These are phyloP conservation scores for Mimas tiliae DNA, from an alignment of 2,888 invertebrate genomes.

Conservation along the genomic window DNA sequence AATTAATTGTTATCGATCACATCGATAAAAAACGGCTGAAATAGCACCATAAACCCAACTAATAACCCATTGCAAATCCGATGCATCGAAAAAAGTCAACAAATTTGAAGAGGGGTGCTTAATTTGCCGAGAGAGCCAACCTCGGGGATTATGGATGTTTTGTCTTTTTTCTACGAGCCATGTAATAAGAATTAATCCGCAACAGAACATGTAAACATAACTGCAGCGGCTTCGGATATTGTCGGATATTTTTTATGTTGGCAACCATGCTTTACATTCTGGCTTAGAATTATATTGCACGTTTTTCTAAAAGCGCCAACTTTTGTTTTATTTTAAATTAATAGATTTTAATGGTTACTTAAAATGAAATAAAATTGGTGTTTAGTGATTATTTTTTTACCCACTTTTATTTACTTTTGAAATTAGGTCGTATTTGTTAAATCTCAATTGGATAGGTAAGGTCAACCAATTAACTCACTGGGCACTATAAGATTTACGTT, in stretches of 20 bases:
- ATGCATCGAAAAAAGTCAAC: conserved; percentile 4
- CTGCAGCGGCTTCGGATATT: conserved; percentile 11
- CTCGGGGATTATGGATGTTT: conserved; percentile 51
- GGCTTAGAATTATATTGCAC: background rate
- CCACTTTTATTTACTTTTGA: too few relatives aligned
- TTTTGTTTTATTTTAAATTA: too few relatives aligned
- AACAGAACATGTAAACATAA: conserved; percentile 39
- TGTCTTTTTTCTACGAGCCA: conserved; percentile 53
- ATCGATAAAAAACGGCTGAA: background rate
- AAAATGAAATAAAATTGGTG: too few relatives aligned
- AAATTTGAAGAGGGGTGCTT: background rate
- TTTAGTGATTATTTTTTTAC: too few relatives aligned
- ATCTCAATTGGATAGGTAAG: too few relatives aligned
- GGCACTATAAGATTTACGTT: too few relatives aligned
- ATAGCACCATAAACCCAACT: background rate
- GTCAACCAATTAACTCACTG: too few relatives aligned
- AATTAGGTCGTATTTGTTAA: too few relatives aligned
- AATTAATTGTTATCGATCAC: background rate
- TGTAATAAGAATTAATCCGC: conserved; percentile 60
- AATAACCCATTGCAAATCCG: conserved; percentile 1
- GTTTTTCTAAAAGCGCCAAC: too few relatives aligned
- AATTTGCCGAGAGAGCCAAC: conserved; percentile 16
- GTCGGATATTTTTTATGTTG: conserved; percentile 5
- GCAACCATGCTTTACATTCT: background rate
- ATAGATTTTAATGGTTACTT: too few relatives aligned